Conservation (phyloP, 2,113 vertebrate species). For the Nibea coibor region DNA sequence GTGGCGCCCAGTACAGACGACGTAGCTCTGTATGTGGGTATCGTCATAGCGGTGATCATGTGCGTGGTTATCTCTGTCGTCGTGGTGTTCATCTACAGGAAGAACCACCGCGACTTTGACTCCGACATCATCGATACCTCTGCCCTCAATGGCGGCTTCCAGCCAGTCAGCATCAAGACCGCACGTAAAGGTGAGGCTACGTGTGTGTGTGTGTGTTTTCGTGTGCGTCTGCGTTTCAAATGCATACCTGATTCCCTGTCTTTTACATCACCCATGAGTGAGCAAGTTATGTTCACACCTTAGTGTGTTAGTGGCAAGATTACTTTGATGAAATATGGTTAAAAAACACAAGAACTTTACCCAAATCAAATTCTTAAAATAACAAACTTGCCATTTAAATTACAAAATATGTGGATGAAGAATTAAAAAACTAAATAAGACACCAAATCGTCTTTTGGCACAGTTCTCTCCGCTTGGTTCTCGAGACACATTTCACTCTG, state of each 20-base stretch:
- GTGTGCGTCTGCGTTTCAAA: not conserved
- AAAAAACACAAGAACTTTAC: too few relatives aligned
- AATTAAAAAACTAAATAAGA: too few relatives aligned
- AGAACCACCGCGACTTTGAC: slow-evolving; percentile 96
- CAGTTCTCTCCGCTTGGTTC: too few relatives aligned
- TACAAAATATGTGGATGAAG: too few relatives aligned
- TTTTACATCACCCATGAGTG: not conserved
- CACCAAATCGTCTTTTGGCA: too few relatives aligned
- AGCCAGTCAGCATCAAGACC: slow-evolving; percentile 95
- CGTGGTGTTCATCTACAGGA: slow-evolving; percentile 93
- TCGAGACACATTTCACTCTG: not conserved
- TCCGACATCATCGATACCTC: slow-evolving; percentile 95
- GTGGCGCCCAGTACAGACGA: slow-evolving; percentile 94
- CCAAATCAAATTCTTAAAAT: too few relatives aligned
- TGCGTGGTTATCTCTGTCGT: slow-evolving; percentile 92
- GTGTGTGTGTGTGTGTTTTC: not conserved
- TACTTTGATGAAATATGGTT: too few relatives aligned
- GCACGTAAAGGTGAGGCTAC: slow-evolving; percentile 78
- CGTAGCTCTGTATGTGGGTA: slow-evolving; percentile 93
- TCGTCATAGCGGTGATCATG: slow-evolving; percentile 93
- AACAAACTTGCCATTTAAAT: too few relatives aligned
- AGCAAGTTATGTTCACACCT: too few relatives aligned
- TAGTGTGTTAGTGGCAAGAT: too few relatives aligned
- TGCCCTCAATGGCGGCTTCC: slow-evolving; percentile 93
- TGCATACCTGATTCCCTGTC: not conserved